Evolutionary conservation across 2,797 vertebrate species (phyloP), one percentile per base, ranked within the genome.

Genomic region (Apogon hyalosoma): DNA sequence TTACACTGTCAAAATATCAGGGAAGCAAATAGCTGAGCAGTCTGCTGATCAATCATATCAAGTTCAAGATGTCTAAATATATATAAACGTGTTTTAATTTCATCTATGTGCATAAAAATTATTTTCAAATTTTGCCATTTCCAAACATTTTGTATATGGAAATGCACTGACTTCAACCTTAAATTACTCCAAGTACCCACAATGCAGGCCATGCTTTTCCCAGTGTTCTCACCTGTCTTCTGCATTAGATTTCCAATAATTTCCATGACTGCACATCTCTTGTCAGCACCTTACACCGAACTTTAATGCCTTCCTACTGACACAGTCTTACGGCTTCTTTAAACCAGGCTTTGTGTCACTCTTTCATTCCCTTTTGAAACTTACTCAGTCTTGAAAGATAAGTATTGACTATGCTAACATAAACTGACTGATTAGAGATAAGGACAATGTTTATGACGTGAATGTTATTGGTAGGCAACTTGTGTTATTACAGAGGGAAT

Each of bases 171-270:
- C 10, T 67, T 69, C 63, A 50, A 53, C 36, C 57, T 55, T 2
- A 41, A 69, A 53, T 59, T 15, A 10, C 63, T 64, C 63, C 45
- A 71, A 76, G 69, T 45, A 43, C 49, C 58, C 63, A 53, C 40
- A 82, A 80, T 46, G 24, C 24, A 81, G 79, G 77, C 67, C 68
- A 85, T 60, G 75, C 58, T 69, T 83, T 73, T 55, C 47, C 65
- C 65, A 64, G 80, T 56, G 50, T 75, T 55, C 62, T 59, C 61
- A 67, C 50, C 63, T 62, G 56, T 70, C 79, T 76, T 77, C 56
- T 86, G 75, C 52, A 75, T 83, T 61, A 86, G 77, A 85, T 85
- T 69, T 42, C 28, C 66, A 31, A 21, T 31, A 19, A 33, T 21
- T 50, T 58, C 36, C 21, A 51, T 24, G 21, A 51, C 43, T 43